phyloP scores from a whole-genome alignment of 2,888 invertebrate genomes.

The Amorpha juglandis region DNA sequence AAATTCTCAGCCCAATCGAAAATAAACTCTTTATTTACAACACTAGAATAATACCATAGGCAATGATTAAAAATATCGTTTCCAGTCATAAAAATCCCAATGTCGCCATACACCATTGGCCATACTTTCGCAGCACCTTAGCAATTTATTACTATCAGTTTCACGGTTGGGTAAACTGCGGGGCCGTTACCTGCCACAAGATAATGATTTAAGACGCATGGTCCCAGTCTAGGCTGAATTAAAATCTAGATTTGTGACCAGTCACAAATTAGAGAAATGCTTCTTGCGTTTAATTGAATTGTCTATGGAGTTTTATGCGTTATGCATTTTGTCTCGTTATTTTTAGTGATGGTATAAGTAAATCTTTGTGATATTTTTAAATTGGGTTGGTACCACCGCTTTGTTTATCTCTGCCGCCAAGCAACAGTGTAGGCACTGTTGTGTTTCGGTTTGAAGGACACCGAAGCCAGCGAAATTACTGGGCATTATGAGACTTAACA shows the following conservation, averaged over 20 bases:
- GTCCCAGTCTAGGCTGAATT: conserved; percentile 60
- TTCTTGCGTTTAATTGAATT: conserved; percentile 23
- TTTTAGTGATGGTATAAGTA: not conserved
- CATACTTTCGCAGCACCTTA: conserved; percentile 21
- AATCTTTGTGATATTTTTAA: too few species aligned
- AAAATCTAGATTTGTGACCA: conserved; percentile 48
- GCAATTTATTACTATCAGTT: conserved; percentile 68
- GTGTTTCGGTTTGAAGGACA: too few species aligned
- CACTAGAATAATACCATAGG: not conserved
- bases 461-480: too few species aligned
- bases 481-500: too few species aligned
- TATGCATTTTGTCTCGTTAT: not conserved
- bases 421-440: too few species aligned
- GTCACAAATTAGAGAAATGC: conserved; percentile 33
- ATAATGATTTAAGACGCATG: conserved; percentile 67
- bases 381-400: too few species aligned
- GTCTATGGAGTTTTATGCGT: not conserved
- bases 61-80: not conserved
- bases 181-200: conserved; percentile 63
- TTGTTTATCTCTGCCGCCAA: too few species aligned
- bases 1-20: too few species aligned
- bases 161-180: conserved; percentile 55
- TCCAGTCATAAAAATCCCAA: conserved; percentile 7
- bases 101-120: conserved; percentile 4
- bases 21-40: not conserved